A percentile compares a stretch with the other conserved stretches of the same genome.
Evolutionary conservation across 2,888 invertebrate genomes (phyloP).

Genomic region (Chrysolina americana): DNA sequence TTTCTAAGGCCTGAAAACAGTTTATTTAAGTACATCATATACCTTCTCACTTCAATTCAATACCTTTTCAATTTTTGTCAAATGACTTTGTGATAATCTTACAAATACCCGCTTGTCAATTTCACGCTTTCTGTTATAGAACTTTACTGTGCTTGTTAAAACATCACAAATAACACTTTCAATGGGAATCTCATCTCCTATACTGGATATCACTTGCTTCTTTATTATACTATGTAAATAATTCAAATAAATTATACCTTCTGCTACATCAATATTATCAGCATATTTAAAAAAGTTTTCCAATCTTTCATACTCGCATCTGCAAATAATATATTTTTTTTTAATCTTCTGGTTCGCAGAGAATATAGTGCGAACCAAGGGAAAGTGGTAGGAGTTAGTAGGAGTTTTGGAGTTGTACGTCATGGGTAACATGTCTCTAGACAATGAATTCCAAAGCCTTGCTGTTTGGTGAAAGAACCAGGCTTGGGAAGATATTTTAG

Average conservation of each 20-base stretch:
- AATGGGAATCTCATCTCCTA: conserved; percentile 53
- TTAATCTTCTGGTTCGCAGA: background rate
- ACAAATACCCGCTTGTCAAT: conserved; percentile 52
- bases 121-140: conserved; percentile 48
- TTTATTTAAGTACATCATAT: background rate
- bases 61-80: conserved; percentile 53
- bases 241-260: conserved; percentile 54
- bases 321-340: conserved; percentile 38
- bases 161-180: conserved; percentile 49
- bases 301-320: conserved; percentile 56
- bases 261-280: conserved; percentile 44
- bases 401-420: too few relatives aligned
- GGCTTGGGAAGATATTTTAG: too few relatives aligned
- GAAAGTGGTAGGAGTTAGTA: too few relatives aligned
- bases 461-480: too few relatives aligned
- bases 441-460: too few relatives aligned
- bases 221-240: conserved; percentile 51
- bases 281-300: conserved; percentile 54
- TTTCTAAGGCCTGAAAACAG: conserved; percentile 54
- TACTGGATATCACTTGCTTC: conserved; percentile 48
- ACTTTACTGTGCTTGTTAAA: conserved; percentile 48
- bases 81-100: conserved; percentile 47
- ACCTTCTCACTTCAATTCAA: background rate
- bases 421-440: too few relatives aligned
- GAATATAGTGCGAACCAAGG: background rate